Evolutionary conservation across 1,140 invertebrate genomes (phyloP), one percentile per base, ranked within the genome.

Genomic region (Trigoniulus corallinus): DNA sequence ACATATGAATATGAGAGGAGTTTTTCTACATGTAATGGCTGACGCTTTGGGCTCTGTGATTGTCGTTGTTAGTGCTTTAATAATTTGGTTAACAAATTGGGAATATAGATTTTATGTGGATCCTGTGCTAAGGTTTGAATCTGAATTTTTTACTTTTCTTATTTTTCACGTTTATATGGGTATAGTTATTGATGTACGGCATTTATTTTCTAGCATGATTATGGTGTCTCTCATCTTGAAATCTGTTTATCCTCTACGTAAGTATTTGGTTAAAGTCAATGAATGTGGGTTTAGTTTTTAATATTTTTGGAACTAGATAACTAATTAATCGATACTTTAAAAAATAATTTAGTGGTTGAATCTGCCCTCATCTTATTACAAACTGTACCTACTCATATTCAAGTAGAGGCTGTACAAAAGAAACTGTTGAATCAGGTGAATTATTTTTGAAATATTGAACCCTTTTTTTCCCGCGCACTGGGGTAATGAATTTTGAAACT

Each of bases 1-100:
- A 23, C 83, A 94, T 61, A 83, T 98, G 80, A 99, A 99, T 63
- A 97, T 97, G 86, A 75, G 84, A 45, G 93, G 91, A 18, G 95
- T 97, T 1, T 98, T 98, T 64, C 73, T 99, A 41, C 96, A 99
- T 68, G 84, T 98, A 3, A 64, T 98, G 3, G 94, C 92, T 23
- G 95, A 99, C 72, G 94, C 94, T 22, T 68, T 96, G 34, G 78
- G 79, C 44, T 98, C 95, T 1, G 81, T 98, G 0, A 93, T 98
- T 64, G 96, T 99, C 2, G 84, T 98, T 22, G 81, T 85, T 48
- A 95, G 92, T 46, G 91, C 91, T 2, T 64, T 93, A 41, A 74
- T 89, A 29, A 89, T 96, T 21, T 87, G 82, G 82, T 68, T 81
- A 34, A 91, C 87, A 0, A 72, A 89, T 2, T 91, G 84, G 80